Conservation (phyloP, 2,113 vertebrate species). For the Mixornis gularis region DNA sequence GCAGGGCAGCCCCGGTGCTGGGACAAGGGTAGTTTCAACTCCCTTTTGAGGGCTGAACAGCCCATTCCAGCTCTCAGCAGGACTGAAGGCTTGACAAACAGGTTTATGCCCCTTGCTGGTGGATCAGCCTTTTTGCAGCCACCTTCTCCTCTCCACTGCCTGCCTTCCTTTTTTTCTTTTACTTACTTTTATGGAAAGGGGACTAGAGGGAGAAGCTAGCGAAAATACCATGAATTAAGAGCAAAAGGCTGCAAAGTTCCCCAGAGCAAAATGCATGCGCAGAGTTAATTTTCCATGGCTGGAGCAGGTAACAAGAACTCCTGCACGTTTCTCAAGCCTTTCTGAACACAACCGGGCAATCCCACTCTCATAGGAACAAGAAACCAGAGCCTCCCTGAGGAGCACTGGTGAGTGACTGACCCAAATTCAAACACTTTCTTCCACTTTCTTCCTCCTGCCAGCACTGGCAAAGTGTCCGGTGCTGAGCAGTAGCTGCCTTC, state of each 20-base stretch:
- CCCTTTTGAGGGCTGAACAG: neutral
- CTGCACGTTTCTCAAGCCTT: neutral
- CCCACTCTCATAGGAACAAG: neutral
- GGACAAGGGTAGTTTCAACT: neutral
- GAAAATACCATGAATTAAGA: constrained; percentile 16
- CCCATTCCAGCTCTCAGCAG: neutral
- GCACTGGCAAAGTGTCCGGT: neutral
- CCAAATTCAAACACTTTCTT: constrained; percentile 40
- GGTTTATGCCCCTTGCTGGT: neutral
- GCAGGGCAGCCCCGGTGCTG: fast-evolving
- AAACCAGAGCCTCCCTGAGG: neutral
- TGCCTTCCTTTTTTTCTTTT: neutral
- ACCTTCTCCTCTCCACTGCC: neutral
- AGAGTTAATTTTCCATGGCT: constrained; percentile 54
- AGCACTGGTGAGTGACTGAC: constrained; percentile 15
- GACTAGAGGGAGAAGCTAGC: neutral
- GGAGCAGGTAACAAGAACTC: constrained; percentile 42
- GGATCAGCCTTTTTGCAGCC: neutral
- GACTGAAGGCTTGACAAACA: neutral
- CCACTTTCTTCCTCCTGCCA: constrained; percentile 7
- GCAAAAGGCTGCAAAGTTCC: constrained; percentile 26
- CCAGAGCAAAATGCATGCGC: neutral
- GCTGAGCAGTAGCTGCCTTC: neutral
- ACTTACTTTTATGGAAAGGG: neutral
- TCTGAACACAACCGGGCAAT: neutral